Conservation (phyloP, 2,797 vertebrate species). For the Pangasius krempfi region DNA sequence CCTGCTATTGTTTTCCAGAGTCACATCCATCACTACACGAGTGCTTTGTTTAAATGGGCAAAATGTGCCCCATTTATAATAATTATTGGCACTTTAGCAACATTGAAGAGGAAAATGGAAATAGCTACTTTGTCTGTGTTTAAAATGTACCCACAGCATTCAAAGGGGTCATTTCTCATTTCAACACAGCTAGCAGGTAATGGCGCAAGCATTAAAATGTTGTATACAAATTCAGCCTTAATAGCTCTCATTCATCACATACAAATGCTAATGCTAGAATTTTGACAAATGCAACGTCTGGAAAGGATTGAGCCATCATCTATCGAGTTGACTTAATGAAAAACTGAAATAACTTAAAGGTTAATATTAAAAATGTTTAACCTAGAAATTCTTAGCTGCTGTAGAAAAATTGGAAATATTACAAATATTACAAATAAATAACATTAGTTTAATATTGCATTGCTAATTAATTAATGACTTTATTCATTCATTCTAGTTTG, state of each 20-base stretch:
- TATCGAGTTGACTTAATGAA: background rate
- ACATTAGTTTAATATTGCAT: background rate
- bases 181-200: conserved; percentile 40
- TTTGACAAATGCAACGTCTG: conserved; percentile 34
- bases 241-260: conserved; percentile 45
- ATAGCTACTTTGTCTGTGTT: conserved; percentile 49
- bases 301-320: conserved; percentile 21
- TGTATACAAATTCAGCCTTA: conserved; percentile 44
- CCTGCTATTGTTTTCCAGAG: conserved; percentile 25
- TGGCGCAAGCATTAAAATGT: conserved; percentile 46
- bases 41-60: conserved; percentile 42
- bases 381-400: background rate
- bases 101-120: conserved; percentile 44
- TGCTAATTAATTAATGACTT: background rate
- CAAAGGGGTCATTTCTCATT: conserved; percentile 45
- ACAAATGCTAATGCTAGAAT: conserved; percentile 40
- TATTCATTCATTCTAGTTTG: background rate
- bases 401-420: background rate
- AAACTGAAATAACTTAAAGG: conserved; percentile 3
- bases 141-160: conserved; percentile 41
- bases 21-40: conserved; percentile 32
- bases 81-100: conserved; percentile 47
- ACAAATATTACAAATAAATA: background rate
- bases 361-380: background rate
- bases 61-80: conserved; percentile 45